A percentile compares a stretch with the other conserved stretches of the same genome.
Conservation (phyloP, 2,113 vertebrate genomes). For the Limnothrissa miodon region DNA sequence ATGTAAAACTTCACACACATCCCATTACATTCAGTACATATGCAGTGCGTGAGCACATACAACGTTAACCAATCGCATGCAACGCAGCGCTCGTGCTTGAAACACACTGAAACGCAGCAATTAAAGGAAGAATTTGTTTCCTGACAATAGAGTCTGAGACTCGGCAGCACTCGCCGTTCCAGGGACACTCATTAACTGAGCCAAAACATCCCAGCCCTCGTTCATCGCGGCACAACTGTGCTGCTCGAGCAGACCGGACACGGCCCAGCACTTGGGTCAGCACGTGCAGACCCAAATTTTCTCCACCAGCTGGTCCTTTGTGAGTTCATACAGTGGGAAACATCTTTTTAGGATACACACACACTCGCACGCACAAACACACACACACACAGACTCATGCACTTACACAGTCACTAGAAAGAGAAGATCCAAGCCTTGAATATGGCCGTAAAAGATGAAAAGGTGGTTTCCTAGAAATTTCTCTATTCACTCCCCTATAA, state of each 20-base stretch:
- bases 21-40: not conserved
- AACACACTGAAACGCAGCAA: constrained; percentile 22
- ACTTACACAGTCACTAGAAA: not conserved
- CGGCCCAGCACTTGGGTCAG: constrained; percentile 38
- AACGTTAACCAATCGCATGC: not conserved
- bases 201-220: constrained; percentile 38
- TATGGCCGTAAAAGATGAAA: constrained; percentile 21
- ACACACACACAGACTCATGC: constrained; percentile 16
- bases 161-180: constrained; percentile 10
- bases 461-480: constrained; percentile 12
- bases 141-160: constrained; percentile 26
- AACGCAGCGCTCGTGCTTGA: not conserved
- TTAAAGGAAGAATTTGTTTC: constrained; percentile 30
- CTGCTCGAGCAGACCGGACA: constrained; percentile 27
- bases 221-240: constrained; percentile 33
- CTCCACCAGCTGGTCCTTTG: constrained; percentile 42
- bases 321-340: constrained; percentile 32
- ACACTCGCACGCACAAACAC: constrained; percentile 13
- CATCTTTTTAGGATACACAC: constrained; percentile 25
- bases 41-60: not conserved
- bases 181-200: constrained; percentile 39
- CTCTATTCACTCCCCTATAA: not conserved
- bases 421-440: constrained; percentile 14
- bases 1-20: constrained; percentile 14
- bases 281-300: constrained; percentile 45